Base-by-base conservation (phyloP, 2,113 vertebrate species). In the Rhea pennata region DNA sequence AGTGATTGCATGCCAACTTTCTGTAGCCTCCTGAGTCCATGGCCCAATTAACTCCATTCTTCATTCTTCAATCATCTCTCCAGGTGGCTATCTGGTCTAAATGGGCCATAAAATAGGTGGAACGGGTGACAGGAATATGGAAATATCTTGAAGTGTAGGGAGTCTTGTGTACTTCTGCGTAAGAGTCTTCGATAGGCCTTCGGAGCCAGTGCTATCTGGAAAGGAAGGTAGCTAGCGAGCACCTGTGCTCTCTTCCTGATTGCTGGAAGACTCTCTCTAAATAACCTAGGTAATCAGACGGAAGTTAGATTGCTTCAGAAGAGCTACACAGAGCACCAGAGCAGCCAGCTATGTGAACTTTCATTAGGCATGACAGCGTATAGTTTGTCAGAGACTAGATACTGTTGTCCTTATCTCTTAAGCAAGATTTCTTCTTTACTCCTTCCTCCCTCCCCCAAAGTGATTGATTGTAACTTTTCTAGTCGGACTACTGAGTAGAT, bases 31-130 rank as follows among this genome's bases (percentile, higher is more conserved):
- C 66, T 50, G 73, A 53, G 58, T 93, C 79, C 73, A 73, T 79
- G 66, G 87, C 62, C 84, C 80, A 92, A 96, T 96, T 94, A 96
- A 87, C 33, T 95, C 70, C 70, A 62, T 95, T 94, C 80, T 90
- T 84, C 54, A 36, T 54, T 93, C 72, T 79, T 88, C 84, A 92
- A 48, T 89, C 84, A 82, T 93, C 86, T 93, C 88, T 87, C 84
- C 74, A 90, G 85, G 66, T 58, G 77, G 70, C 80, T 65, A 42
- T 81, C 48, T 88, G 90, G 53, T 36, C 40, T 82, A 89, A 79
- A 94, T 75, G 73, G 71, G 44, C 80, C 44, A 39, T 82, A 40
- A 91, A 93, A 87, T 1, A 0, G 20, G 24, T 85, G 91, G 80
- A 86, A 66, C 19, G 9, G 26, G 15, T 62, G 66, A 19, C 31